Evolutionary conservation across 2,888 invertebrate genomes (phyloP), one percentile per base, ranked within the genome.

Genomic region (Cylindroiulus punctatus): DNA sequence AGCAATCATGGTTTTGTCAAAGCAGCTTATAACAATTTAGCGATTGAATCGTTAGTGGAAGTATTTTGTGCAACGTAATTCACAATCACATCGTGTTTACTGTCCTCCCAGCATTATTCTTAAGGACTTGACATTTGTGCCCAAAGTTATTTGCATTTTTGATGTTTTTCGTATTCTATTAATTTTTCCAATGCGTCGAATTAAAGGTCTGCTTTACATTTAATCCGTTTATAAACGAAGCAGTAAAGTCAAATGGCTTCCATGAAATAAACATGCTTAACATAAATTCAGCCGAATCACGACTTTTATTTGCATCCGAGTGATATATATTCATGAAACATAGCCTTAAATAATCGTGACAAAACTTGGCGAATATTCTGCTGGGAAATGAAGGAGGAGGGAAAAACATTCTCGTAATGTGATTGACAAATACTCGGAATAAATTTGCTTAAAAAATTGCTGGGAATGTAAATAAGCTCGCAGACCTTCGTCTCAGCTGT

Each of bases 241-340:
- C 76, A 76, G 30, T 30, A 26, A 30, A 76, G 76, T 76, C 76
- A 76, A 76, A 76, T 76, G 76, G 76, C 26, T 76, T 76, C 14
- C 76, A 76, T 76, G 76, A 76, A 76, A 76, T 76, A 76, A 76
- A 76, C 76, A 76, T 76, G 76, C 76, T 76, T 76, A 76, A 76
- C 76, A 76, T 76, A 76, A 76, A 76, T 76, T 76, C 30, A 14
- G 76, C 76, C 26, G 76, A 76, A 76, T 76, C 76, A 76, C 76
- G 30, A 76, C 76, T 76, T 76, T 76, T 76, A 76, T 76, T 76
- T 76, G 76, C 76, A 76, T 76, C 76, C 76, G 26, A 76, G 76
- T 76, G 76, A 76, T 76, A 76, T 76, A 76, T 76, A 76, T 76
- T 76, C 76, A 76, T 76, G 76, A 76, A 76, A 76, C 76, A 76